phyloP scores from a whole-genome alignment of 2,888 invertebrate genomes.

The Xylota segnis region DNA sequence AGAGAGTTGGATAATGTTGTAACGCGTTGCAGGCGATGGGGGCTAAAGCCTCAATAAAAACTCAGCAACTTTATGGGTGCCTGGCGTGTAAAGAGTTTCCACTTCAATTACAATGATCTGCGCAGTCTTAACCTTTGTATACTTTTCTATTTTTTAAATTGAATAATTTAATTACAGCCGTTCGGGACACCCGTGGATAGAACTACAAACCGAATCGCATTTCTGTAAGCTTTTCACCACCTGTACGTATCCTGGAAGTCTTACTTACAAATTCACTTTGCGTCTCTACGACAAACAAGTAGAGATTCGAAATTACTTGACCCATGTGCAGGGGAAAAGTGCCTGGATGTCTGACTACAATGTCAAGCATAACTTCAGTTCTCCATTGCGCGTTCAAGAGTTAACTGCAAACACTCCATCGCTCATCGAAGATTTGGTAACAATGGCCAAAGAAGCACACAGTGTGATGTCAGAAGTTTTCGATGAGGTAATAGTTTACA shows the following conservation, averaged over 20 bases:
- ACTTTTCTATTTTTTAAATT: too few species aligned
- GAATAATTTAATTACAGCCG: conserved; percentile 77
- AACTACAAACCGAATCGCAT: conserved; percentile 87
- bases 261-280: conserved; percentile 85
- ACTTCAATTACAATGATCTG: too few species aligned
- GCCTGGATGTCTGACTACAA: conserved; percentile 91
- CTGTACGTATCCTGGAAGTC: conserved; percentile 88
- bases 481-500: conserved; percentile 84
- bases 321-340: conserved; percentile 81
- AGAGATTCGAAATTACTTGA: conserved; percentile 83
- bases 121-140: too few species aligned
- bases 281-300: conserved; percentile 83
- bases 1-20: too few species aligned
- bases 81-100: too few species aligned
- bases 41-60: too few species aligned
- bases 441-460: conserved; percentile 86
- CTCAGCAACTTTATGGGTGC: too few species aligned
- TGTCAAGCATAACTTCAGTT: conserved; percentile 88
- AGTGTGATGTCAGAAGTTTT: conserved; percentile 86
- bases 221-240: conserved; percentile 87
- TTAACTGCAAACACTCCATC: conserved; percentile 86
- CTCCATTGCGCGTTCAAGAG: conserved; percentile 88
- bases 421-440: conserved; percentile 86
- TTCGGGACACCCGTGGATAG: conserved; percentile 85
- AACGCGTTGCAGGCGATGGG: too few species aligned